Evolutionary conservation across 1,140 invertebrate genomes (phyloP), one percentile per base, ranked within the genome.

Genomic region (Eumaeus atala): DNA sequence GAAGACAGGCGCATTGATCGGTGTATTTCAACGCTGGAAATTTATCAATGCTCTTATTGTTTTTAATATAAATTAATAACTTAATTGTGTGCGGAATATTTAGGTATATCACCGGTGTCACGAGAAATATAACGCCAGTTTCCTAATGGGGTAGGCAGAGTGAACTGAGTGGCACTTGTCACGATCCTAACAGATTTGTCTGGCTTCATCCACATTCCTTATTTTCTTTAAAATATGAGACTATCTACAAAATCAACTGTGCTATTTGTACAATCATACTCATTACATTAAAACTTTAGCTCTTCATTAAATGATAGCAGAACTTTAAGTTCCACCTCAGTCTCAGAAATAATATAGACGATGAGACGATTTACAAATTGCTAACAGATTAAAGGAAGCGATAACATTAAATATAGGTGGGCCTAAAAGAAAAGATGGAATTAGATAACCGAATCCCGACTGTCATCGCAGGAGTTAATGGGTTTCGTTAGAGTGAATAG

Each of bases 401-500:
- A 74, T 70, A 69, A 66, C 40, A 56, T 60, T 66, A 63, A 64
- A 69, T 72, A 72, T 66, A 65, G 63, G 61, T 58, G 58, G 66
- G 55, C 68, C 58, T 71, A 77, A 81, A 82, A 81, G 58, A 70
- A 69, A 73, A 76, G 73, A 81, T 79, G 77, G 72, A 77, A 84
- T 79, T 74, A 76, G 80, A 84, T 86, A 84, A 81, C 63, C 63
- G 69, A n/a, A 84, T 82, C 71, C 73, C 66, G 57, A 69, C 74
- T 84, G 83, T 86, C 83, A 75, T 81, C 80, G 69, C 65, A 76
- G 77, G 67, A 74, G 70, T 64, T 73, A 74, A 78, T 76, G 65
- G 61, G 56, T 18, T 17, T 36, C 16, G 51, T 47, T 49, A 62
- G 52, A 42, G 53, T 61, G 53, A 79, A 73, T 70, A 51, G 51